Conservation (phyloP, 2,113 vertebrate genomes). For the Bettongia penicillata region DNA sequence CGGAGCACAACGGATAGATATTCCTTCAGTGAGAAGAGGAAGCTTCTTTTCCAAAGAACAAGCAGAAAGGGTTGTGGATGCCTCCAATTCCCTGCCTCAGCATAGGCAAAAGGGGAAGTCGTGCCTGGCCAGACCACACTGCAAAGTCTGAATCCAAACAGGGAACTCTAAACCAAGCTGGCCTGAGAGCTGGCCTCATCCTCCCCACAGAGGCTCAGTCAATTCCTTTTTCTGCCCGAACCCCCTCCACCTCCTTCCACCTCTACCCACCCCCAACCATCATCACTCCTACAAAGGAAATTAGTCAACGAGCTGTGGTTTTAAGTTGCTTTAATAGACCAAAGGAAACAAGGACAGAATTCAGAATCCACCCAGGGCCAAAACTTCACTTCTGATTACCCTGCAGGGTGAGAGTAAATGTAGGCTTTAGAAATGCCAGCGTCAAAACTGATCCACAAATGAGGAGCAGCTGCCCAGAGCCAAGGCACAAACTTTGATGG, state of each 20-base stretch:
- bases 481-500: neutral
- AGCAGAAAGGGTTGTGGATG: neutral
- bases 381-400: neutral
- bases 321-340: conserved; percentile 1
- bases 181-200: neutral
- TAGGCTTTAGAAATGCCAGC: neutral
- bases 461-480: neutral
- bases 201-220: neutral
- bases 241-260: neutral
- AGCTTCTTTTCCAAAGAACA: neutral
- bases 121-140: neutral
- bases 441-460: neutral
- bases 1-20: neutral
- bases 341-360: neutral
- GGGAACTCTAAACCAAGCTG: neutral
- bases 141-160: neutral
- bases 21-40: neutral
- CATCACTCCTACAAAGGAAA: conserved; percentile 3
- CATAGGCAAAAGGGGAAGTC: neutral
- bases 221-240: neutral
- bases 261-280: neutral
- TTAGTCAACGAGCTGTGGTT: neutral
- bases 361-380: neutral
- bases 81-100: neutral
- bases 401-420: neutral